A percentile compares a stretch with the other conserved stretches of the same genome.
Conservation (phyloP, 2,113 vertebrate species). For the Phyllostomus hastatus region DNA sequence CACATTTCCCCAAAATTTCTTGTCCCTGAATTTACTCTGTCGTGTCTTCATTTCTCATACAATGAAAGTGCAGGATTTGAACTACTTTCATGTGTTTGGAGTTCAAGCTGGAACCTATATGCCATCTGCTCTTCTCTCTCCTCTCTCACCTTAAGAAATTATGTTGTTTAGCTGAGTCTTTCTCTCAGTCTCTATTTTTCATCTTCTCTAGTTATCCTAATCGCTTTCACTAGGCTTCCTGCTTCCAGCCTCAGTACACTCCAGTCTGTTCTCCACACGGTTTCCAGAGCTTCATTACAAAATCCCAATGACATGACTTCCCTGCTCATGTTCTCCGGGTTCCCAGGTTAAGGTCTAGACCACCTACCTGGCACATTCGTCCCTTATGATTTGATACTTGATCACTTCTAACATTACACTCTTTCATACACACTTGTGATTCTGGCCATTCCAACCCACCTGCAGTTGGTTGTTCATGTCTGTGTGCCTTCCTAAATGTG, state of each 20-base stretch:
- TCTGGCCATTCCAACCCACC: neutral
- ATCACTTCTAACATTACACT: neutral
- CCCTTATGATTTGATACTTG: neutral
- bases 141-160: neutral
- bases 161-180: neutral
- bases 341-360: neutral
- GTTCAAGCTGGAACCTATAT: neutral
- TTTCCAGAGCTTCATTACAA: neutral
- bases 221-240: neutral
- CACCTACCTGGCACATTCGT: neutral
- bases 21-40: neutral
- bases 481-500: neutral
- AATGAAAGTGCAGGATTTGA: neutral
- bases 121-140: neutral
- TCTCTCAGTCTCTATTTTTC: neutral
- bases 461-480: neutral
- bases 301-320: neutral
- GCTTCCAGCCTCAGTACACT: neutral
- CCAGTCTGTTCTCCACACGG: fast-evolving
- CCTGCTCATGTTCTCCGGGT: neutral
- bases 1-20: neutral
- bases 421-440: neutral
- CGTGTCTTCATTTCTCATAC: neutral
- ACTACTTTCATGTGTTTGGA: neutral
- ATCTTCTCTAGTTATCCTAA: neutral